Evolutionary conservation across 1,140 invertebrate species (phyloP), one percentile per base, ranked within the genome.

Genomic region (Drosophila lacertosa): DNA sequence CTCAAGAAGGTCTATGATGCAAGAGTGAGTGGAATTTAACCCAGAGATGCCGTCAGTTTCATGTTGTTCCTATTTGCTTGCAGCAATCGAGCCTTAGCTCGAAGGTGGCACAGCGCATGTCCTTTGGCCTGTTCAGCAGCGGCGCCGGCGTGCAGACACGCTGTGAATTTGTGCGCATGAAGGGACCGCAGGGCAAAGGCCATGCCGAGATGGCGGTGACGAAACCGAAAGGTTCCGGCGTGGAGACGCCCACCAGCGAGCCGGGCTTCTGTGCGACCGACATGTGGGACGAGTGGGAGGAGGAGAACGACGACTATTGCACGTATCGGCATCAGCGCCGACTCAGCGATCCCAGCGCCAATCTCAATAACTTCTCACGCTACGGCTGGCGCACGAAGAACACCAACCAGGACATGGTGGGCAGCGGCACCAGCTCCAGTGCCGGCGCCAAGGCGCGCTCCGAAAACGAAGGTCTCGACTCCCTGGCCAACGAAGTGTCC

Each of bases 171-270:
- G 97, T 99, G 24, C 94, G 97, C 55, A 98, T 99, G 97, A 97
- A 98, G 92, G 98, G 98, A 53, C 98, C 98, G 10, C 95, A 96
- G 88, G 97, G 97, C 9, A 99, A 99, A 93, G 98, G 98, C 0
- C 97, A 98, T 92, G 98, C 98, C 0, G 98, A 99, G 93, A 98
- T 99, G 96, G 98, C 98, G 3, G 97, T 99, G 18, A 97, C 97
- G 2, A 95, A 98, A 91, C 95, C 97, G 71, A 96, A 97, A 93
- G 94, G 96, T 42, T 96, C 96, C 6, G 98, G 97, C 1, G 96
- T 96, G 5, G 98, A 99, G 91, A 99, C 98, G 2, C 97, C 98
- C 2, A 96, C 96, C 67, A 97, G 97, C n/a, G 97, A 98, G 90
- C 97, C 97, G 0, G 97, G 96, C 47, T 95, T 96, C 74, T 95